phyloP scores from a whole-genome alignment of 2,888 invertebrate species.

The Metopia argyrocephala region DNA sequence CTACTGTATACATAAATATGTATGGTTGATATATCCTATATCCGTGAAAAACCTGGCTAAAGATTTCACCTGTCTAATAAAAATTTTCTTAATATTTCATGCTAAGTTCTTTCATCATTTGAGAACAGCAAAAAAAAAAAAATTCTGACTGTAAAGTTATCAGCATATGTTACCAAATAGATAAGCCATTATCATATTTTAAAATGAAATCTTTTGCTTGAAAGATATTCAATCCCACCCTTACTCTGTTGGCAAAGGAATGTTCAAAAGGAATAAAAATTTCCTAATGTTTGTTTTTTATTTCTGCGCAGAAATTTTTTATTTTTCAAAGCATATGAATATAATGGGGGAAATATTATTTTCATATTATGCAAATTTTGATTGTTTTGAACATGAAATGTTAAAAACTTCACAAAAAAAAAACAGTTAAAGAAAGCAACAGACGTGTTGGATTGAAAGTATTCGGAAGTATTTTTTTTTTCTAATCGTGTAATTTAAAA shows the following conservation, averaged over 20 bases:
- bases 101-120: not conserved
- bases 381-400: constrained; percentile 70
- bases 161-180: constrained; percentile 53
- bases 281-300: not conserved
- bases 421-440: constrained; percentile 79
- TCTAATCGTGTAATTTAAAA: constrained; percentile 71
- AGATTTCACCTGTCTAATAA: constrained; percentile 42
- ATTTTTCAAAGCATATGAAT: constrained; percentile 31
- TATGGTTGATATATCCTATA: too few relatives aligned
- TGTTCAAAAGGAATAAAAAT: too few relatives aligned
- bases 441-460: constrained; percentile 88
- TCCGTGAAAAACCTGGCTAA: not conserved
- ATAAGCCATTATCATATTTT: constrained; percentile 56
- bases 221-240: not conserved
- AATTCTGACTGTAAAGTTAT: constrained; percentile 13
- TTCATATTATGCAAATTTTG: constrained; percentile 76
- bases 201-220: constrained; percentile 17
- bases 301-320: not conserved
- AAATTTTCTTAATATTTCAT: constrained; percentile 28
- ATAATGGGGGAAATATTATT: constrained; percentile 72
- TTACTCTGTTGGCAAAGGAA: not conserved
- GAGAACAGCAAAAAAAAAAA: not conserved
- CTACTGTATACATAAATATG: too few relatives aligned
- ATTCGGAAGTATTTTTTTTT: constrained; percentile 85
- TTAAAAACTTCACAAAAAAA: constrained; percentile 28